phyloP scores from a whole-genome alignment of 2,888 invertebrate genomes.

The Ariolimax columbianus region DNA sequence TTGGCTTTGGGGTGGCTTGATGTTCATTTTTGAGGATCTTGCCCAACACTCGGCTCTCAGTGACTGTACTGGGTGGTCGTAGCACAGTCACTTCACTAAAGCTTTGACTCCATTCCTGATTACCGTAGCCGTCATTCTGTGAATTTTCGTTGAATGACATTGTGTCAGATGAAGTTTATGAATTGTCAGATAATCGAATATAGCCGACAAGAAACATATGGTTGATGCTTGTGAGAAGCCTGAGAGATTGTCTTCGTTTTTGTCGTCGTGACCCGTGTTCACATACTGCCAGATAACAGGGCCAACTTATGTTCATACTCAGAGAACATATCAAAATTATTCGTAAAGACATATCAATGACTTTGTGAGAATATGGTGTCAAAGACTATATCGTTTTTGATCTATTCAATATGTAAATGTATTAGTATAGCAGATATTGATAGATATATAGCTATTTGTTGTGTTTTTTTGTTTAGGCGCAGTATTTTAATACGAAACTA shows the following conservation, averaged over 20 bases:
- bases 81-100: slow-evolving; percentile 15
- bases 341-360: too few species aligned
- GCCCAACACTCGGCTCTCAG: slow-evolving; percentile 37
- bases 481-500: too few species aligned
- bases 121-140: neutral
- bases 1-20: slow-evolving; percentile 5
- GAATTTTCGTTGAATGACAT: slow-evolving; percentile 37
- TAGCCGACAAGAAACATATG: neutral
- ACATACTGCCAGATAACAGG: neutral
- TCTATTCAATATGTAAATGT: too few species aligned
- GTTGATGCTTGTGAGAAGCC: too few species aligned
- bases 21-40: slow-evolving; percentile 4
- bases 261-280: neutral
- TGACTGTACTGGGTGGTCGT: slow-evolving; percentile 45
- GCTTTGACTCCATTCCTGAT: neutral
- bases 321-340: neutral
- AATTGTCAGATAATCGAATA: neutral
- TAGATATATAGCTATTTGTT: too few species aligned
- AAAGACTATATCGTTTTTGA: too few species aligned
- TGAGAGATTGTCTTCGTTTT: neutral
- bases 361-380: too few species aligned
- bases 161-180: neutral
- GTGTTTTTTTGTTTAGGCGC: too few species aligned
- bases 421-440: too few species aligned
- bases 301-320: too few species aligned